Conservation (phyloP, 2,113 vertebrate genomes). For the Paradoxurus hermaphroditus region DNA sequence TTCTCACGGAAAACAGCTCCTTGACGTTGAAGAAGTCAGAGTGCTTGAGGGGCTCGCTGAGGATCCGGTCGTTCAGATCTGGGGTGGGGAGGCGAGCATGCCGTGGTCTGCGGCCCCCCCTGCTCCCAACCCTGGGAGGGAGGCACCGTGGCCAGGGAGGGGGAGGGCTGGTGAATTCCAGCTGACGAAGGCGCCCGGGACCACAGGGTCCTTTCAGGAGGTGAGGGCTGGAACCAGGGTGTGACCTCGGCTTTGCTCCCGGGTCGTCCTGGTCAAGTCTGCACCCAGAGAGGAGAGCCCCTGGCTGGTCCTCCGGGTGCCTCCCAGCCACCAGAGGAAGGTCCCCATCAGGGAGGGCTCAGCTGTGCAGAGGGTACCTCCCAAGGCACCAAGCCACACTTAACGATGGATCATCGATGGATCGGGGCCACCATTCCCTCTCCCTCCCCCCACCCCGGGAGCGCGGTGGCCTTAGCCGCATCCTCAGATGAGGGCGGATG, state of each 20-base stretch:
- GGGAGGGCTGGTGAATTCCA: background rate
- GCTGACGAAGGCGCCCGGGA: too few species aligned
- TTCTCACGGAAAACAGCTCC: constrained; percentile 91
- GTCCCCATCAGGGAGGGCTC: background rate
- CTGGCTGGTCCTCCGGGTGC: background rate
- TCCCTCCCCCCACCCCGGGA: background rate
- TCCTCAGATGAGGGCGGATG: background rate
- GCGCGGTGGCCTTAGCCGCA: background rate
- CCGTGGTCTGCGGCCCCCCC: background rate
- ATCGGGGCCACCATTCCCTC: background rate
- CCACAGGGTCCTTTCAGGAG: accelerated
- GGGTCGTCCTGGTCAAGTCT: too few species aligned
- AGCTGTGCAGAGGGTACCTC: background rate
- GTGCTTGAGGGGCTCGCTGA: constrained; percentile 85
- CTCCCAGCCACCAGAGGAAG: background rate
- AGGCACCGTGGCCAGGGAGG: background rate
- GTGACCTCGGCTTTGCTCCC: accelerated
- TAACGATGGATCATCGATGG: too few species aligned
- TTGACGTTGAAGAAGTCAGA: constrained; percentile 92
- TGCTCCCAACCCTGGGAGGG: background rate
- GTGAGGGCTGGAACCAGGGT: background rate
- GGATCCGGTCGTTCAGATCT: constrained; percentile 73
- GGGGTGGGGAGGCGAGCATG: background rate
- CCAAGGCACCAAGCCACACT: background rate
- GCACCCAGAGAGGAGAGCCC: too few species aligned